Conservation (phyloP, 2,113 vertebrate genomes). For the Pardalotus punctatus region DNA sequence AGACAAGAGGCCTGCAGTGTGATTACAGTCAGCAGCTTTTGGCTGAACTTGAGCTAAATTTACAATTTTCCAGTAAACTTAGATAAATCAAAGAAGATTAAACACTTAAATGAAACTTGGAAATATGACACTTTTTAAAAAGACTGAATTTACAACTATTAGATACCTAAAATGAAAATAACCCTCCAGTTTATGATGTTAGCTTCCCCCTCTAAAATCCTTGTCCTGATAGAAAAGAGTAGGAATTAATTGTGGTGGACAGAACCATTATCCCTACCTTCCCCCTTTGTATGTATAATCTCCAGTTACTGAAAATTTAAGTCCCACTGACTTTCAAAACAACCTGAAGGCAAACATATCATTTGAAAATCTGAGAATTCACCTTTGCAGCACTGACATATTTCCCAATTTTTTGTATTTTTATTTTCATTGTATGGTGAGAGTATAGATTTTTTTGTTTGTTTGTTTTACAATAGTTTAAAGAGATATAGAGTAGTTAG, state of each 20-base stretch:
- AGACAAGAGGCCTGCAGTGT: background rate
- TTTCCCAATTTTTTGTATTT: background rate
- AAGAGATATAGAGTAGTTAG: background rate
- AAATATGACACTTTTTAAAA: background rate
- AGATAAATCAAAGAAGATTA: background rate
- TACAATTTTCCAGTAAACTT: background rate
- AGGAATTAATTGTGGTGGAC: background rate
- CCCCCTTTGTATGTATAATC: background rate
- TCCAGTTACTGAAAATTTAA: background rate
- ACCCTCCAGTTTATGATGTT: fast-evolving
- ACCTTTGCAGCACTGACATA: background rate
- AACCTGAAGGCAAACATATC: background rate
- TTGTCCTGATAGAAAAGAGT: background rate
- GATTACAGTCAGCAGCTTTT: background rate
- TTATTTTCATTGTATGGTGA: background rate
- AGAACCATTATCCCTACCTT: background rate
- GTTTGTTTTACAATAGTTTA: background rate
- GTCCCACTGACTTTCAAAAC: background rate
- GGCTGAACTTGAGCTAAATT: background rate
- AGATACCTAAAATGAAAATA: background rate
- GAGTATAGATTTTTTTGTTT: background rate
- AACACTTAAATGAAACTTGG: background rate
- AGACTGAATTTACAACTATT: background rate
- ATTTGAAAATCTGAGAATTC: background rate
- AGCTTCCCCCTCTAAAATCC: background rate